Evolutionary conservation across 2,888 invertebrate genomes (phyloP), one percentile per base, ranked within the genome.

Genomic region (Lepidonotus clava): DNA sequence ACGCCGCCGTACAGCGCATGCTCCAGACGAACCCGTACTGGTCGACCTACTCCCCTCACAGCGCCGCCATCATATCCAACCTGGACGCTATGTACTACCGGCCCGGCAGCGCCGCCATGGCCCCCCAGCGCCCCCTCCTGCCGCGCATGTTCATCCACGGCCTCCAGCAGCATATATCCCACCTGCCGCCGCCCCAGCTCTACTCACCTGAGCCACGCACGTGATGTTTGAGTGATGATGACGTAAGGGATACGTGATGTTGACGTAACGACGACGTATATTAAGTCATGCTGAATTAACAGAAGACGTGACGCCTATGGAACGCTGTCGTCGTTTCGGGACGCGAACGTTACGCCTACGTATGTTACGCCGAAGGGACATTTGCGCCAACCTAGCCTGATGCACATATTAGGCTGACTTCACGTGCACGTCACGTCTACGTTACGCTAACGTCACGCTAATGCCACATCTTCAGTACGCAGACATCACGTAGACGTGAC

Each of bases 1-100:
- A 98, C 95, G 98, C 98, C 0, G 99, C 99, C n/a, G 98, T 99
- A 93, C 99, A 99, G 95, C 96, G 99, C 89, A 95, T 99, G 89
- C 92, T 95, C 24, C 94, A 94, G 88, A 91, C 91, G 36, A 94
- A 94, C 89, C 94, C 94, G 0, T 94, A 94, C 91, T 94, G 94
- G 94, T 91, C 92, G 84, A 91, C 93, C n/a, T 93, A 93, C 89
- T 92, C 92, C 84, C 92, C 93, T 0, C 92, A 92, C 86, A 91
- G 92, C 14, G 87, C 88, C 11, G 61, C 67, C 71, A 87, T 90
- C 87, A 86, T 89, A n/a, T 87, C 90, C 46, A 90, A 90, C 80
- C 84, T 90, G 67, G 90, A 90, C 86, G 92, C 93, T 53, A 89
- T 93, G 87, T 93, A 93, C 89, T 71, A 89, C 56, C 87, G 89